Evolutionary conservation across 2,888 invertebrate genomes (phyloP).

Genomic region (Anorthoa munda): DNA sequence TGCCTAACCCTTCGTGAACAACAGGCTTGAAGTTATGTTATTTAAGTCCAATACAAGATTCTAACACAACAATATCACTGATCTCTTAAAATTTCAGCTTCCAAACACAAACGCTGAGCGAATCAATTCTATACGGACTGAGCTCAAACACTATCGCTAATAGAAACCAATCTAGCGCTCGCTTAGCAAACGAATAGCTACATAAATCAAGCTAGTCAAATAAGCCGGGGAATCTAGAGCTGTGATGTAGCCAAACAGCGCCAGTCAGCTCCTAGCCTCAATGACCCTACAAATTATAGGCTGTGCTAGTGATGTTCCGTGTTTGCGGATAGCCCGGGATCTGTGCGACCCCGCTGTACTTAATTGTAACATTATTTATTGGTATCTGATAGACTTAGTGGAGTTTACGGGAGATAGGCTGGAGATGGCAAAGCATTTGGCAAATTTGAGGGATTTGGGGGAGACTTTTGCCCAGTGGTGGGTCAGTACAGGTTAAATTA

Average conservation of each 20-base stretch:
- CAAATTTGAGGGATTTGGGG: too few species aligned
- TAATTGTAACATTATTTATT: conserved; percentile 34
- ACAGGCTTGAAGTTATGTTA: too few species aligned
- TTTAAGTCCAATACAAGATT: not conserved
- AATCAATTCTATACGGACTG: conserved; percentile 68
- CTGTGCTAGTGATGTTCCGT: conserved; percentile 60
- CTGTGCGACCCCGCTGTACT: conserved; percentile 30
- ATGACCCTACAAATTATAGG: conserved; percentile 70
- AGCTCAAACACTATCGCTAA: conserved; percentile 74
- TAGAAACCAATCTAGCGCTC: conserved; percentile 73
- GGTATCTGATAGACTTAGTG: too few species aligned
- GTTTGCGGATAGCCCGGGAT: conserved; percentile 69
- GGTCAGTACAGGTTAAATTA: too few species aligned
- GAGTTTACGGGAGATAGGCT: too few species aligned
- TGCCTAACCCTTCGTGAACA: too few species aligned
- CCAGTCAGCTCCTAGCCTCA: conserved; percentile 64
- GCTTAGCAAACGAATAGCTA: conserved; percentile 65
- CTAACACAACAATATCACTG: not conserved
- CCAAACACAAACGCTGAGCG: conserved; percentile 58
- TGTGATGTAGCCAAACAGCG: conserved; percentile 68
- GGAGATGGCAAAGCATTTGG: too few species aligned
- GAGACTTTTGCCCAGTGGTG: too few species aligned
- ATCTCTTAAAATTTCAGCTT: conserved; percentile 27
- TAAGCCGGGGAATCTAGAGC: conserved; percentile 71
- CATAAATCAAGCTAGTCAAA: conserved; percentile 80